These are phyloP conservation scores for Crioceris asparagi DNA, from an alignment of 2,888 invertebrate species.

Conservation along the genomic window DNA sequence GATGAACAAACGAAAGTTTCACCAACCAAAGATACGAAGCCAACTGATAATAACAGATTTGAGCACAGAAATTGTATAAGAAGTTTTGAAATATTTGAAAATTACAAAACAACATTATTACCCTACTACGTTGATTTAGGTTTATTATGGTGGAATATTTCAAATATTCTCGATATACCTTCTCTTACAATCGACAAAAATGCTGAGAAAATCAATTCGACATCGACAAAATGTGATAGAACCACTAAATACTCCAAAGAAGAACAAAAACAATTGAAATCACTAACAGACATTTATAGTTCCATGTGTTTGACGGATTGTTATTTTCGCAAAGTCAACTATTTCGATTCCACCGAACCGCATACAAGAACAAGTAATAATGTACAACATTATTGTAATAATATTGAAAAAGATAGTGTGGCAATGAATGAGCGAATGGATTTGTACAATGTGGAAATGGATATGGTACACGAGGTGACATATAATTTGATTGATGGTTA, in stretches of 20 bases:
- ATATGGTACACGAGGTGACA: conserved; percentile 30
- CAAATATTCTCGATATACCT: conserved; percentile 20
- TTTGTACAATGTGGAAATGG: too few relatives aligned
- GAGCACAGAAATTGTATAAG: conserved; percentile 22
- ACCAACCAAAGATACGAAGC: not conserved
- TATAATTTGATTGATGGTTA: conserved; percentile 27
- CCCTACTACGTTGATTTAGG: conserved; percentile 25
- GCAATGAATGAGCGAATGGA: conserved; percentile 23
- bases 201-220: too few relatives aligned
- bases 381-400: conserved; percentile 29
- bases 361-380: conserved; percentile 27
- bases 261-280: too few relatives aligned
- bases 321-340: conserved; percentile 19
- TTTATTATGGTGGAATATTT: conserved; percentile 24
- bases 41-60: too few relatives aligned
- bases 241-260: too few relatives aligned
- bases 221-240: too few relatives aligned
- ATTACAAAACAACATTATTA: conserved; percentile 16
- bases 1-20: conserved; percentile 11
- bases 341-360: conserved; percentile 26
- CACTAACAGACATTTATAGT: conserved; percentile 15
- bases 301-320: conserved; percentile 23
- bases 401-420: conserved; percentile 34
- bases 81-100: conserved; percentile 22
- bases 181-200: conserved; percentile 10